A percentile compares a stretch with the other conserved stretches of the same genome.
Evolutionary conservation across 2,797 vertebrate genomes (phyloP).

Genomic region (Neostethus bicornis): DNA sequence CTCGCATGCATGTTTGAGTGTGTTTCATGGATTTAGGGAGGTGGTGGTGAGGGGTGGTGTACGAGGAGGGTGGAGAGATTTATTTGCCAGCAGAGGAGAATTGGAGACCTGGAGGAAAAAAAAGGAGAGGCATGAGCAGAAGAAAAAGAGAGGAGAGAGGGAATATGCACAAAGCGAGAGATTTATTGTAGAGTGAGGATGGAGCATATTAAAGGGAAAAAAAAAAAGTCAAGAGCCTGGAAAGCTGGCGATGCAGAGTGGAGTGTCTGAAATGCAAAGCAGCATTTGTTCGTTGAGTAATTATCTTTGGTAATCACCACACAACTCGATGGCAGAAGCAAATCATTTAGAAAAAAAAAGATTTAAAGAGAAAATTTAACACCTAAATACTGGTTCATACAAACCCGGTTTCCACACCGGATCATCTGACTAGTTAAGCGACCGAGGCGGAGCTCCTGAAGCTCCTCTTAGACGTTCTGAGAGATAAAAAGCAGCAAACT

Average conservation of each 20-base stretch:
- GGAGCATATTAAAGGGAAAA: conserved; percentile 67
- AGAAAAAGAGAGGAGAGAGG: conserved; percentile 55
- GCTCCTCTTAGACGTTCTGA: too few relatives aligned
- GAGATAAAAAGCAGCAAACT: too few relatives aligned
- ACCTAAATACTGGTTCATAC: too few relatives aligned
- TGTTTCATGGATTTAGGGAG: conserved; percentile 52
- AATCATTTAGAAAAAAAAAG: background rate
- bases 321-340: background rate
- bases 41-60: conserved; percentile 9
- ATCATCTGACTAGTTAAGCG: too few relatives aligned
- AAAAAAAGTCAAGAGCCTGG: conserved; percentile 56
- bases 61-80: conserved; percentile 53
- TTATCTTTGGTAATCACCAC: background rate
- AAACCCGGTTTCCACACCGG: too few relatives aligned
- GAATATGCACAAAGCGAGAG: conserved; percentile 53
- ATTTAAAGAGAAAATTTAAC: too few relatives aligned
- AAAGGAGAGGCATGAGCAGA: conserved; percentile 46
- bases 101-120: conserved; percentile 56
- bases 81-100: conserved; percentile 75
- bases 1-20: conserved; percentile 71
- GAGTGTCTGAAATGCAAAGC: conserved; percentile 47
- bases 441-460: too few relatives aligned
- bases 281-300: conserved; percentile 9
- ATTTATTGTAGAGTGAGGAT: conserved; percentile 61
- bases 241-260: conserved; percentile 44